Conservation (phyloP, 2,113 vertebrate species). For the Pungitius pungitius region DNA sequence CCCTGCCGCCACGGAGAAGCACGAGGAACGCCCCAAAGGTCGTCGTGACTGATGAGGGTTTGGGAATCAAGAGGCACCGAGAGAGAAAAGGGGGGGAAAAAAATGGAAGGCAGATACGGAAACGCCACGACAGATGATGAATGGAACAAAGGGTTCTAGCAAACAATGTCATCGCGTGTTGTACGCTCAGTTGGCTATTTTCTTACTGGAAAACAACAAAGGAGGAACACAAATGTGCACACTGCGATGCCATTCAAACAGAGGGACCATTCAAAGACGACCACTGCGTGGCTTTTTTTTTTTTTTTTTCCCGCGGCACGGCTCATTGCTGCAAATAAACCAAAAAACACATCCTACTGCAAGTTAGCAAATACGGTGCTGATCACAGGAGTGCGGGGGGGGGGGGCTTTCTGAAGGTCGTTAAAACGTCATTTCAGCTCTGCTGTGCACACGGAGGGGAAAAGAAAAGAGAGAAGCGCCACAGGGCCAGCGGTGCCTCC, state of each 20-base stretch:
- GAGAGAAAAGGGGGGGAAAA: constrained; percentile 21
- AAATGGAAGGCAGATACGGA: constrained; percentile 40
- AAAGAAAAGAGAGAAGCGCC: constrained; percentile 20
- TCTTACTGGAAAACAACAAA: constrained; percentile 33
- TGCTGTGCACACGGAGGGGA: constrained; percentile 25
- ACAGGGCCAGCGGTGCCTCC: constrained; percentile 34
- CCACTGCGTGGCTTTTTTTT: constrained; percentile 29
- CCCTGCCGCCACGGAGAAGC: constrained; percentile 54
- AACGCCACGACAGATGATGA: constrained; percentile 19
- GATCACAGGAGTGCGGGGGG: constrained; percentile 43
- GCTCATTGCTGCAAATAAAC: constrained; percentile 25
- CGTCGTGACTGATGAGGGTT: constrained; percentile 50
- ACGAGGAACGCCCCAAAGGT: constrained; percentile 58
- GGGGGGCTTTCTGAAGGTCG: constrained; percentile 24
- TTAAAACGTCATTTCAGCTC: constrained; percentile 35
- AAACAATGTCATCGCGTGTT: constrained; percentile 29
- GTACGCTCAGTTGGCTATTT: constrained; percentile 28
- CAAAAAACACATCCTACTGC: constrained; percentile 21
- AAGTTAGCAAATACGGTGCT: constrained; percentile 37
- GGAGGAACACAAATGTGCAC: constrained; percentile 43
- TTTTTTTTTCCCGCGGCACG: constrained; percentile 20
- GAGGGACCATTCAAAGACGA: constrained; percentile 27
- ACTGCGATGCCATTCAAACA: constrained; percentile 28
- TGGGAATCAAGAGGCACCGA: constrained; percentile 47
- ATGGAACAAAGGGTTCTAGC: constrained; percentile 19